Base-by-base conservation (phyloP, 2,888 invertebrate species). In the Lucinisca nassula region DNA sequence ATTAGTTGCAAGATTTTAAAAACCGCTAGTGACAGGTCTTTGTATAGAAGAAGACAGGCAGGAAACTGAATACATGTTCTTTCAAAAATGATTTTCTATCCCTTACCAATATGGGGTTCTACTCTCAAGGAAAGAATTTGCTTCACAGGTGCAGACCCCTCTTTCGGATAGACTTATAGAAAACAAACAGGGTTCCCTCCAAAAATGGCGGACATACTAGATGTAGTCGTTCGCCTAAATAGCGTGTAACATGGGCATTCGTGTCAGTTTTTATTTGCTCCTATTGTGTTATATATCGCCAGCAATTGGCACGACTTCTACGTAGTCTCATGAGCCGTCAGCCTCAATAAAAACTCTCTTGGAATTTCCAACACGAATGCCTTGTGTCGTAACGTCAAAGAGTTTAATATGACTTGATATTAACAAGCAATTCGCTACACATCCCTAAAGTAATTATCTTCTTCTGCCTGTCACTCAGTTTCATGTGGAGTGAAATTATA, bases 361-460 rank as follows among this genome's bases (percentile, higher is more conserved):
- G 67, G 35, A 67, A 35, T 67, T 67, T 67, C 67, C 35, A 67
- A 67, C 67, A 67, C 35, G 67, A 67, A 67, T 67, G 35, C 35
- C 67, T 17, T 67, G 32, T 67, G 67, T 67, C 67, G 67, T 67
- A 67, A 67, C 67, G 67, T 82, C 51, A 84, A 87, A 80, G 79
- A 73, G 85, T 85, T 80, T 85, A 83, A 77, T 85, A 77, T 81
- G 84, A 84, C 84, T 67, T 72, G 82, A 86, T 84, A 89, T 89
- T 89, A 89, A 86, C 89, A 82, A 86, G 85, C 86, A 79, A 89
- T 89, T 89, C 89, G 84, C 84, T 61, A 77, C 76, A 82, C 84
- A 86, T 82, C 84, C 78, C 58, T 85, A 79, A 84, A 86, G 86
- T 89, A 86, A 89, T 89, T 89, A 89, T 89, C 89, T 89, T 82